phyloP scores from a whole-genome alignment of 35 echinoderm and acorn worm genomes.

The Apostichopus parvimensis region DNA sequence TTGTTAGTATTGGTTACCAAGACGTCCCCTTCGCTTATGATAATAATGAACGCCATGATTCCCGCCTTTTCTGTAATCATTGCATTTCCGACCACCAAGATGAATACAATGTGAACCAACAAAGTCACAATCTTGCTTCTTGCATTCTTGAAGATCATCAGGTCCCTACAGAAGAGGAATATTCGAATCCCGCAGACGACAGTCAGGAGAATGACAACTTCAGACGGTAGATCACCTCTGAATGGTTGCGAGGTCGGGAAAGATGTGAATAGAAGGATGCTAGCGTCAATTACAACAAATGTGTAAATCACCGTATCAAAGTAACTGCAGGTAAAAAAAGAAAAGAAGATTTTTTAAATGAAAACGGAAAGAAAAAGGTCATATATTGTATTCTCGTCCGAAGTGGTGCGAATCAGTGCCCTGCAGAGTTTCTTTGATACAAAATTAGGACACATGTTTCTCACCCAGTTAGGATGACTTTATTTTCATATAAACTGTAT shows the following conservation, averaged over 20 bases:
- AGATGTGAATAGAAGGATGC: not conserved
- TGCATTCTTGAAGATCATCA: not conserved
- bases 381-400: too few relatives aligned
- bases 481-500: too few relatives aligned
- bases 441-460: too few relatives aligned
- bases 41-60: constrained; percentile 18
- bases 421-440: too few relatives aligned
- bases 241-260: constrained; percentile 5
- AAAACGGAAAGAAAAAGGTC: not conserved
- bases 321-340: constrained; percentile 37
- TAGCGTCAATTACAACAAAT: not conserved
- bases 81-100: not conserved
- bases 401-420: too few relatives aligned
- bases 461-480: too few relatives aligned
- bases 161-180: constrained; percentile 4
- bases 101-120: constrained; percentile 15
- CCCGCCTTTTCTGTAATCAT: not conserved
- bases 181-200: constrained; percentile 24
- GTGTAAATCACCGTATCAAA: constrained; percentile 3
- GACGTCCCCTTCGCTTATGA: constrained; percentile 5
- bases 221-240: not conserved
- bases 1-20: not conserved
- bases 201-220: not conserved
- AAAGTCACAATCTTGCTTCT: not conserved
- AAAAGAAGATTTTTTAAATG: not conserved